phyloP scores from a whole-genome alignment of 1,140 invertebrate genomes.

The Drosophila varians region DNA sequence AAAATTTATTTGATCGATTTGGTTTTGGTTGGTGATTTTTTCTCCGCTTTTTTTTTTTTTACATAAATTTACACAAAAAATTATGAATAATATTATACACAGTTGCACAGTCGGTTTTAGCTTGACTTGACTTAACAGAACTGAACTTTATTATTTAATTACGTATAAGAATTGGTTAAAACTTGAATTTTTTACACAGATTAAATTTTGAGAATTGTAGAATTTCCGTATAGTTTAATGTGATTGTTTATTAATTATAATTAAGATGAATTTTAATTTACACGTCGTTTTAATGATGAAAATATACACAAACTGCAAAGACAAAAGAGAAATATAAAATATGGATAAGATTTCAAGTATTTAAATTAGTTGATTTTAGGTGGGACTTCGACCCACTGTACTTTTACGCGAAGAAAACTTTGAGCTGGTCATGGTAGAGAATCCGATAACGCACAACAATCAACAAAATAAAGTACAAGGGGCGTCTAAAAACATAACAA shows the following conservation, averaged over 20 bases:
- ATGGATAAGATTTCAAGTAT: slow-evolving; percentile 2
- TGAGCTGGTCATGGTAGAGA: slow-evolving; percentile 75
- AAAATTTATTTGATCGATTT: slow-evolving; percentile 49
- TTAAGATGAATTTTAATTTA: slow-evolving; percentile 79
- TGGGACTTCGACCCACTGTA: slow-evolving; percentile 35
- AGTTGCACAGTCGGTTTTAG: slow-evolving; percentile 41
- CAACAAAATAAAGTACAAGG: no score
- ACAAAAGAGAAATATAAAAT: slow-evolving; percentile 21
- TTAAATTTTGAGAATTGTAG: slow-evolving; percentile 40
- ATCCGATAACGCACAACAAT: slow-evolving; percentile 49
- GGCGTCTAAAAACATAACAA: slow-evolving; percentile 24
- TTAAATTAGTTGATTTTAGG: background rate
- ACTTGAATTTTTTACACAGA: slow-evolving; percentile 65
- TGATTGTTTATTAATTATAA: slow-evolving; percentile 69
- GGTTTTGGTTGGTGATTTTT: slow-evolving; percentile 36
- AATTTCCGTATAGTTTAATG: slow-evolving; percentile 33
- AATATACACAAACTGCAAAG: slow-evolving; percentile 80
- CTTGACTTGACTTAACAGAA: slow-evolving; percentile 43
- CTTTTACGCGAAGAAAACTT: slow-evolving; percentile 49
- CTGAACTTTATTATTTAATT: slow-evolving; percentile 52
- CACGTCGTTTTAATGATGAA: slow-evolving; percentile 80
- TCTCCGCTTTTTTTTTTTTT: slow-evolving; percentile 40
- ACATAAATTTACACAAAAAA: slow-evolving; percentile 77
- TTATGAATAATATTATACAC: slow-evolving; percentile 79
- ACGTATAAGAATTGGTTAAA: slow-evolving; percentile 64